Evolutionary conservation across 2,888 invertebrate species (phyloP).

Genomic region (Leucoptera coffeella): DNA sequence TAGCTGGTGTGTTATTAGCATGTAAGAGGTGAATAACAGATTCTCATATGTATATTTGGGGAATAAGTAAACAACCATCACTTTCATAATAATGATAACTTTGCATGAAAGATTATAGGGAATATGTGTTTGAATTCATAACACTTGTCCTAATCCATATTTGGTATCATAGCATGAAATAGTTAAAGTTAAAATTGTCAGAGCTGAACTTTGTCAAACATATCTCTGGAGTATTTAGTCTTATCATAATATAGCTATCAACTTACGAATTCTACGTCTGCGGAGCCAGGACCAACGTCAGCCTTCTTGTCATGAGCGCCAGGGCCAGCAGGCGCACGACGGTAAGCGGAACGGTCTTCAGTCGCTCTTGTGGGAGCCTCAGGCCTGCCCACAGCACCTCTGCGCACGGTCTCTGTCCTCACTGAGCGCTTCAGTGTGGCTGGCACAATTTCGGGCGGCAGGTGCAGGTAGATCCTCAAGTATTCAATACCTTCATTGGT

Average conservation of each 20-base stretch:
- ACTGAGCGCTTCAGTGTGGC: slow-evolving; percentile 91
- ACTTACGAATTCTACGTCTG: slow-evolving; percentile 82
- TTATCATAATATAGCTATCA: neutral
- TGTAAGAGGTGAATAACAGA: too few relatives aligned
- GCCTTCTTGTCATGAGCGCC: slow-evolving; percentile 85
- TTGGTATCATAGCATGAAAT: too few relatives aligned
- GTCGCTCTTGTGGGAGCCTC: slow-evolving; percentile 68
- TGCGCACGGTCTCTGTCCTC: slow-evolving; percentile 78
- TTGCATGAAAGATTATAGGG: too few relatives aligned
- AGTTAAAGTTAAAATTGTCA: neutral
- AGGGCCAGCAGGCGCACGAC: slow-evolving; percentile 63
- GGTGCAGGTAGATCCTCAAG: slow-evolving; percentile 88
- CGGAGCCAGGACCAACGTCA: slow-evolving; percentile 93
- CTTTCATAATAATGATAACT: too few relatives aligned
- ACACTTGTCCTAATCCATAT: too few relatives aligned
- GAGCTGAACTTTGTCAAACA: slow-evolving; percentile 3
- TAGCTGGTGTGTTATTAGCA: too few relatives aligned
- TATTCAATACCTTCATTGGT: slow-evolving; percentile 98
- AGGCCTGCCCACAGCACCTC: slow-evolving; percentile 63
- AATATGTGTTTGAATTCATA: too few relatives aligned
- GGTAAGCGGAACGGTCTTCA: slow-evolving; percentile 79
- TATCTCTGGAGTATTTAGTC: neutral
- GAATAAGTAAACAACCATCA: too few relatives aligned
- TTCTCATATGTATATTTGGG: too few relatives aligned
- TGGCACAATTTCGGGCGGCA: slow-evolving; percentile 98